Evolutionary conservation across 2,797 vertebrate species (phyloP), one percentile per base, ranked within the genome.

Genomic region (Coranthus polyacanthus): DNA sequence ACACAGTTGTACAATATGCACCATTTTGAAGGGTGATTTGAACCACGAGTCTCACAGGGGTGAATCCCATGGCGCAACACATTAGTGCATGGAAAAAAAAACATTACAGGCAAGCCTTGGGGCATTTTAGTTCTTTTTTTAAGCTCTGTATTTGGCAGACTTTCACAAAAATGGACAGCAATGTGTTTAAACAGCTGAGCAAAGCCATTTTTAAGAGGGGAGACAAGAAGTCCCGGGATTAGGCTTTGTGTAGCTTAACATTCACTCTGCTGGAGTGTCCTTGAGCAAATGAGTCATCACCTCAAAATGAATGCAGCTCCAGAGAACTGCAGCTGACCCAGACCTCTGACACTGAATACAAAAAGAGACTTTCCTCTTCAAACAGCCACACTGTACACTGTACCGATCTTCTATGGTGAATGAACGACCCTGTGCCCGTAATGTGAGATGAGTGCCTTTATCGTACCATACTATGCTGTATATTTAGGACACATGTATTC

Each of bases 221-320:
- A 65, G 39, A 73, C 51, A 50, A 60, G 41, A 43, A 57, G 32
- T 56, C 54, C 3, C 11, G 12, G 54, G 39, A 65, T 67, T n/a
- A n/a, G n/a, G n/a, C 54, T 52, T 17, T 12, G 20, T 36, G 13
- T 37, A 72, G 78, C 57, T 58, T n/a, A 11, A 36, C 50, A 17
- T 75, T 32, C 67, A 53, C n/a, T 52, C 16, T 41, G n/a, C 58
- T 80, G 6, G 65, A 66, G 66, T 61, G 72, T 78, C 67, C 51
- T 82, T 82, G 53, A 74, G 50, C 47, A 60, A 69, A 53, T 49
- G 6, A 68, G 51, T 38, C 39, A 54, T 67, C 54, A 66, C 75
- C 66, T 80, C 74, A 55, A 70, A 67, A 63, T 37, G 24, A 73
- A 56, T 63, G 36, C 47, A 57, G 55, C 66, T 63, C 12, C 59